Evolutionary conservation across 2,888 invertebrate genomes (phyloP).

Genomic region (Chymomyza fuscimana): DNA sequence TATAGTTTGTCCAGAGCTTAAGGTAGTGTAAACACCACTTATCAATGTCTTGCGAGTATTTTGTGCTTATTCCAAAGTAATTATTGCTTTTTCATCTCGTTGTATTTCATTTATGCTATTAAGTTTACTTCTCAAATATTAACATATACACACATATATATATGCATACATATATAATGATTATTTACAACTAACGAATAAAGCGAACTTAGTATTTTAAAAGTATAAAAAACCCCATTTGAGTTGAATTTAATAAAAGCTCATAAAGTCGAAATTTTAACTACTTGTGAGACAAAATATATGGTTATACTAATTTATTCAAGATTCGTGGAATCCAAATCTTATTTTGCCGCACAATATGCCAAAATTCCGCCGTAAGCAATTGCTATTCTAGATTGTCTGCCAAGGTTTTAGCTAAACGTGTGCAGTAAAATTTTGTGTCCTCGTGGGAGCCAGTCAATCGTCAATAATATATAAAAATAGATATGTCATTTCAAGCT

Average conservation of each 20-base stretch:
- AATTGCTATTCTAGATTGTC: not conserved
- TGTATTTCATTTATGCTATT: conserved; percentile 70
- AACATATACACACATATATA: conserved; percentile 60
- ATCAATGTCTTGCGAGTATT: conserved; percentile 59
- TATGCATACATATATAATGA: conserved; percentile 51
- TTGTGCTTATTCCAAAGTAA: conserved; percentile 72
- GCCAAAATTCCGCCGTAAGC: not conserved
- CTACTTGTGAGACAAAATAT: not conserved
- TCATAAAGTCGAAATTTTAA: not conserved
- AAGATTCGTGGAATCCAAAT: not conserved
- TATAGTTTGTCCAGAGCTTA: not conserved
- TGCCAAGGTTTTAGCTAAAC: not conserved
- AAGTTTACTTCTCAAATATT: conserved; percentile 69
- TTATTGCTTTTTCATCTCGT: conserved; percentile 74
- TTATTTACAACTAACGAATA: conserved; percentile 69
- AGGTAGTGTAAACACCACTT: not conserved
- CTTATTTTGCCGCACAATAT: not conserved
- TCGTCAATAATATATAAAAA: not conserved
- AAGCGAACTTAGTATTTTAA: conserved; percentile 69
- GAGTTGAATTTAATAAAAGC: not conserved
- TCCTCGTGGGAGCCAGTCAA: not conserved
- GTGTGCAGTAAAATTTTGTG: not conserved
- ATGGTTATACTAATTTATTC: not conserved
- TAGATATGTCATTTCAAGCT: not conserved
- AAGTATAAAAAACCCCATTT: not conserved